Conservation (phyloP, 2,888 invertebrate genomes). For the Drosophila trichaetosa region DNA sequence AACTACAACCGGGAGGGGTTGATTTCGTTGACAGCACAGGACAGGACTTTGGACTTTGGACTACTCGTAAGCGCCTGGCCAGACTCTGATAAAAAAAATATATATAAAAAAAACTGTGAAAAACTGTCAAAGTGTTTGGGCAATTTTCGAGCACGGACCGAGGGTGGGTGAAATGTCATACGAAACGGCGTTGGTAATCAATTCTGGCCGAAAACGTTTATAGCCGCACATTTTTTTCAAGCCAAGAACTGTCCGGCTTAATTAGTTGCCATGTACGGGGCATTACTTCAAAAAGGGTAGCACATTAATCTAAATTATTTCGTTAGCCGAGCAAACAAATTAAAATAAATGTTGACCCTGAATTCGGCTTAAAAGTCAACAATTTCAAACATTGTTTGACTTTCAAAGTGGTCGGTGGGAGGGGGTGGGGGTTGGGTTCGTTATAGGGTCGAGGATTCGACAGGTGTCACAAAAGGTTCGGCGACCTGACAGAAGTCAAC, state of each 20-base stretch:
- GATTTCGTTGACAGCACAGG: slow-evolving; percentile 1
- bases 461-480: slow-evolving; percentile 57
- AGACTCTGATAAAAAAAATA: slow-evolving; percentile 38
- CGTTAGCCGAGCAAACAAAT: slow-evolving; percentile 64
- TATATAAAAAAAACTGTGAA: slow-evolving; percentile 48
- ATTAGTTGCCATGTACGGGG: slow-evolving; percentile 50
- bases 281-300: slow-evolving; percentile 31
- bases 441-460: slow-evolving; percentile 31
- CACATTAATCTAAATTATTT: slow-evolving; percentile 74
- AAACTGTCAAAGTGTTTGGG: slow-evolving; percentile 62
- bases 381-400: slow-evolving; percentile 63
- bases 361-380: slow-evolving; percentile 57
- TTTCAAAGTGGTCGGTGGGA: neutral
- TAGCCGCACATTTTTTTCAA: slow-evolving; percentile 43
- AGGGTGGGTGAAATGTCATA: slow-evolving; percentile 35
- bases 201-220: slow-evolving; percentile 46
- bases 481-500: slow-evolving; percentile 36
- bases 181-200: slow-evolving; percentile 57
- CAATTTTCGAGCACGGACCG: slow-evolving; percentile 43
- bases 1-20: slow-evolving; percentile 1
- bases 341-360: slow-evolving; percentile 67
- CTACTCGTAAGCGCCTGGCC: slow-evolving; percentile 29
- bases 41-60: slow-evolving; percentile 4
- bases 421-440: neutral
- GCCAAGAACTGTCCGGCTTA: slow-evolving; percentile 42